A percentile compares a stretch with the other conserved stretches of the same genome.
Evolutionary conservation across 2,113 vertebrate species (phyloP).

Genomic region (Rhineura floridana): DNA sequence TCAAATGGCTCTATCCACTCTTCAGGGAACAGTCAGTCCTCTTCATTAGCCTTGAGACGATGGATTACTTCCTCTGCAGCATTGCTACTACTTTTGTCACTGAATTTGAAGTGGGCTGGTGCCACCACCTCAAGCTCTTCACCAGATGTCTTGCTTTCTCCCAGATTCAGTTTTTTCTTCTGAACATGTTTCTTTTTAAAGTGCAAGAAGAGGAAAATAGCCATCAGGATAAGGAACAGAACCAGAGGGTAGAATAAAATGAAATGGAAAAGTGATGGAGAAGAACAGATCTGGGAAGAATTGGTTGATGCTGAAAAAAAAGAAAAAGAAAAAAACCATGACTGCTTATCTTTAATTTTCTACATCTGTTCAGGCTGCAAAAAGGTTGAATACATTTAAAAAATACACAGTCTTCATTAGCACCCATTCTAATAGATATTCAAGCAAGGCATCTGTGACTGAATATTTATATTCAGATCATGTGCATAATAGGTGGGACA

Average conservation of each 20-base stretch:
- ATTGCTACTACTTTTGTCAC: not conserved
- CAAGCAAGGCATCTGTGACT: not conserved
- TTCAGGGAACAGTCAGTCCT: not conserved
- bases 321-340: not conserved
- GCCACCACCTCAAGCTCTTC: not conserved
- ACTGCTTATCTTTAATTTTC: not conserved
- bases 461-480: not conserved
- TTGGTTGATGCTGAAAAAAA: constrained; percentile 55
- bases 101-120: not conserved
- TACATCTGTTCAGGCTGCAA: not conserved
- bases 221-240: constrained; percentile 49
- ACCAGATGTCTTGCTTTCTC: constrained; percentile 22
- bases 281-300: constrained; percentile 69
- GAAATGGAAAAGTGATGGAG: constrained; percentile 60
- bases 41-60: not conserved
- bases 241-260: constrained; percentile 56
- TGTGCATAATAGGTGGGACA: not conserved
- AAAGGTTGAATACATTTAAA: not conserved
- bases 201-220: constrained; percentile 35
- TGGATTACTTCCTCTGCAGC: not conserved
- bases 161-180: rapidly evolving
- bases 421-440: not conserved
- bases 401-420: not conserved
- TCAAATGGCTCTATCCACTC: not conserved
- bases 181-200: constrained; percentile 36